phyloP scores from a whole-genome alignment of 30 jellyfish, hydroid and myxozoan species.

The Hydractinia echinata region DNA sequence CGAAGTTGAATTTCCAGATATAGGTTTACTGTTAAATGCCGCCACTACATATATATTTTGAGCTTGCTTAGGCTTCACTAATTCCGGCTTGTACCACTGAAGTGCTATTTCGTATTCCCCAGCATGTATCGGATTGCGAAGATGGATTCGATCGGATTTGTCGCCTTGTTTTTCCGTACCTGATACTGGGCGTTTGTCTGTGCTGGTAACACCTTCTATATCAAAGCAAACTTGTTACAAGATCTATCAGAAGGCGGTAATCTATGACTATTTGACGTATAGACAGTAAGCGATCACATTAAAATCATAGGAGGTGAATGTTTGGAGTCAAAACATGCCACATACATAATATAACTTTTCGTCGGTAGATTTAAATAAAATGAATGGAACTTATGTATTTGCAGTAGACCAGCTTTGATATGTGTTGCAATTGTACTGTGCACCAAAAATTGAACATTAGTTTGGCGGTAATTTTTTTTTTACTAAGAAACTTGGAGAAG shows the following conservation, averaged over 20 bases:
- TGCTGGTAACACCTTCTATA: neutral
- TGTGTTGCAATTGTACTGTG: too few species aligned
- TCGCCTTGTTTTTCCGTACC: slow-evolving; percentile 45
- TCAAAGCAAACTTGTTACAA: neutral
- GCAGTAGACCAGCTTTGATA: too few species aligned
- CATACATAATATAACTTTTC: too few species aligned
- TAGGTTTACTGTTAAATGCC: slow-evolving; percentile 58
- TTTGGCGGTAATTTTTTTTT: too few species aligned
- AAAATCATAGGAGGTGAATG: too few species aligned
- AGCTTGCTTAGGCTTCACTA: neutral
- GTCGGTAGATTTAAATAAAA: too few species aligned
- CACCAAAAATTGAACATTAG: too few species aligned
- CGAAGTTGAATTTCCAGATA: slow-evolving; percentile 32
- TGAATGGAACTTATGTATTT: too few species aligned
- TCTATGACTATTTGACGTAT: neutral
- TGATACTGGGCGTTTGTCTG: neutral
- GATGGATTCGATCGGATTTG: slow-evolving; percentile 48
- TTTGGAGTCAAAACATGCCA: too few species aligned
- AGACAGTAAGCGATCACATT: too few species aligned
- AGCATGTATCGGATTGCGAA: slow-evolving; percentile 74
- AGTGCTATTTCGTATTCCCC: slow-evolving; percentile 58
- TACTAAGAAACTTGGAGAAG: too few species aligned
- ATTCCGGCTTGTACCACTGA: slow-evolving; percentile 65
- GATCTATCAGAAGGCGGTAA: neutral
- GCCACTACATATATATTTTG: slow-evolving; percentile 14